Evolutionary conservation across 2,113 vertebrate genomes (phyloP).

Genomic region (Lagopus leucura): DNA sequence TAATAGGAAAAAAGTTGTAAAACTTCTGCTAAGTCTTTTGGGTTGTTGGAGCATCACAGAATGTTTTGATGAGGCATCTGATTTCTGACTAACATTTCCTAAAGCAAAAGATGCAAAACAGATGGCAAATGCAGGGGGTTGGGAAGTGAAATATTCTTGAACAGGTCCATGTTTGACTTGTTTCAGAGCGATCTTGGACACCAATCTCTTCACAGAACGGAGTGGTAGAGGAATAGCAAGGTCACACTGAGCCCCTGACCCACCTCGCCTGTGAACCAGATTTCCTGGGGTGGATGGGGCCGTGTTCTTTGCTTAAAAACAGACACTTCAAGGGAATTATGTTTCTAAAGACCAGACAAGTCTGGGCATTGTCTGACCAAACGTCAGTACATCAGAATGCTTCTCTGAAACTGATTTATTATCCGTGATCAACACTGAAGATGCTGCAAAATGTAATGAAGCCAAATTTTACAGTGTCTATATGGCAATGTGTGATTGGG

Average conservation of each 20-base stretch:
- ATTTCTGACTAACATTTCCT: background rate
- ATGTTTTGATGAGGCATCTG: background rate
- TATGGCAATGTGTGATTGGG: background rate
- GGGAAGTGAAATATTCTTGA: background rate
- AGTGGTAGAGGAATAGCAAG: background rate
- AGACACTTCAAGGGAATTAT: background rate
- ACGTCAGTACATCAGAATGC: background rate
- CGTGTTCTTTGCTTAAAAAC: background rate
- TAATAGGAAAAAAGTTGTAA: background rate
- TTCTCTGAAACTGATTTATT: background rate
- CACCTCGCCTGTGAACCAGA: background rate
- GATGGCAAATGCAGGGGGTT: background rate
- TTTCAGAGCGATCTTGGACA: background rate
- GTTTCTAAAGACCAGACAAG: background rate
- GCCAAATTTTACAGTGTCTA: background rate
- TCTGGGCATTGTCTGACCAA: background rate
- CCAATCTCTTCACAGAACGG: background rate
- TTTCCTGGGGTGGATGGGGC: background rate
- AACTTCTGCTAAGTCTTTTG: background rate
- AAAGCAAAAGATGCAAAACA: background rate
- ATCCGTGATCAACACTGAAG: background rate
- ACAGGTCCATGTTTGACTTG: accelerated
- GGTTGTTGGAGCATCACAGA: background rate
- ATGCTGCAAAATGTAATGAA: background rate
- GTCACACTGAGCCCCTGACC: background rate